Evolutionary conservation across 2,113 vertebrate genomes (phyloP), one percentile per base, ranked within the genome.

Genomic region (Cheirogaleus medius): DNA sequence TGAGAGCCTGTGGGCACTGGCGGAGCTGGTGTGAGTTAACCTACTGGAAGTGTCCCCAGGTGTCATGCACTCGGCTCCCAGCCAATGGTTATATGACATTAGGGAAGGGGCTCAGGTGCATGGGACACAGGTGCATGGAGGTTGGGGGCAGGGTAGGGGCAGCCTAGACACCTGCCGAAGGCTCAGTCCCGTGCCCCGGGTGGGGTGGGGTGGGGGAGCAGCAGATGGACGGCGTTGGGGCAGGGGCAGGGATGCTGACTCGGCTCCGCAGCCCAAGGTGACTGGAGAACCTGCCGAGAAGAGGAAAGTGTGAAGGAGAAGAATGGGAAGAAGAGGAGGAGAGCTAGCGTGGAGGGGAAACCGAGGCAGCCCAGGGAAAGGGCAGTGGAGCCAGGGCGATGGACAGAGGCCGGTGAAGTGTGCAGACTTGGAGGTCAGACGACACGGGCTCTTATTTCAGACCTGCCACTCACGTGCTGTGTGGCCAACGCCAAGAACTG

Each of bases 41-140:
- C 69, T 88, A 68, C 63, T 0, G 34, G 47, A 93, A 92, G 23
- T 81, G 47, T 96, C 90, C 95, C 96, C 94, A 97, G 95, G 93
- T 92, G 89, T 78, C 27, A 2, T 13, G 47, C 63, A 74, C 47
- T 97, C 96, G 96, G 97, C 96, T 93, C 58, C 69, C 29, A 88
- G 97, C 91, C 91, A 88, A 64, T 2, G 54, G 60, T 49, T 83
- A 47, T 44, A 63, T 94, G 94, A 52, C 80, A 88, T 96, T 91
- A 85, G 95, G 47, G 80, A 87, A 93, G 76, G 95, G 93, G 91
- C 97, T 84, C 97, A 97, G 97, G 96, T 97, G 96, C 95, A 37
- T 18, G 39, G 80, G 94, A 96, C 96, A 96, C 97, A 97, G 96
- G 96, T 97, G 98, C 95, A 54, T 68, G 73, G 69, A 84, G 71